Base-by-base conservation (phyloP, 2,113 vertebrate genomes). In the Ctenomys sociabilis region DNA sequence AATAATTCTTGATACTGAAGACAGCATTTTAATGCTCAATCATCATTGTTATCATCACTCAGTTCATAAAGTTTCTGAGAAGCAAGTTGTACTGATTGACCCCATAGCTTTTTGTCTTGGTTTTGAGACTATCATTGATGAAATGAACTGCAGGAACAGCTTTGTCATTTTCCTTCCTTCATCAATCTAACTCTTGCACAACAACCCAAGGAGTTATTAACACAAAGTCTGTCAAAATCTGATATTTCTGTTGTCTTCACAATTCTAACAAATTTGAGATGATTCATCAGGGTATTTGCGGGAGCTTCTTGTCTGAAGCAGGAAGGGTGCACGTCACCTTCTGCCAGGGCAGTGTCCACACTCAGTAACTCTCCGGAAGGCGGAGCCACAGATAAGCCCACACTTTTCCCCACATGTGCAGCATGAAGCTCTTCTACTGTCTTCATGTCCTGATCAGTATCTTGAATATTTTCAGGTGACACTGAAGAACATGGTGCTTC, bases 161-260 rank as follows among this genome's bases (percentile, higher is more conserved):
- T 97, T 99, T 99, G 95, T 98, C 98, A 97, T 45, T 98, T 99
- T 10, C 99, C 98, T 43, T 97, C 99, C 98, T 99, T 99, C 88
- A 99, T 43, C 98, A 98, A 94, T 99, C 99, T 97, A 99, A 84
- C 97, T 99, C 99, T 98, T 99, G 99, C 0, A 99, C 98, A 59
- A 99, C 99, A 0, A 99, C 99, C 99, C 99, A 99, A 54, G 99
- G 99, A 96, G 99, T 99, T 94, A 99, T 98, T 96, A 99, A 96
- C 0, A 98, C 94, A 91, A n/a, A 99, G 98, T 68, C 97, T 98
- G 49, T 98, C 98, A 57, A 99, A 87, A 0, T 99, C 99, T 99
- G 98, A 98, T 73, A 99, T 98, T 95, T n/a, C n/a, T 84, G 97
- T 98, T 91, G 98, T 98, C 96, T 96, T 98, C 86, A 99, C 98